Conservation (phyloP, 2,888 invertebrate species). For the Charanyca ferruginea region DNA sequence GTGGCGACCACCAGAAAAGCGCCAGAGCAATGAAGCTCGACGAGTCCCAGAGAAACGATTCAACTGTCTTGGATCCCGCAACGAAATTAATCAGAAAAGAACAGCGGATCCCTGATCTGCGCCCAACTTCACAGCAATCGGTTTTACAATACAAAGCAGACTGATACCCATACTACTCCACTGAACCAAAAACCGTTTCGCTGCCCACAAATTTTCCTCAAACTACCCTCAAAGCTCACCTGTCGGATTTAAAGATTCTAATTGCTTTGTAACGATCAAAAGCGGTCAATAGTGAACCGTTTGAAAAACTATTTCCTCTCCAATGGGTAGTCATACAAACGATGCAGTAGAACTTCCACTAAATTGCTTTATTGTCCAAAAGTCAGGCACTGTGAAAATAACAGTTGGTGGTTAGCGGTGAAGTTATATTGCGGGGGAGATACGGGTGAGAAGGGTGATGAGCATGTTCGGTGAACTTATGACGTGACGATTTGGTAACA, state of each 20-base stretch:
- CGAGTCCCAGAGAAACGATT: no score
- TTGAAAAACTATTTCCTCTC: slow-evolving; percentile 58
- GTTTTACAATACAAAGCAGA: background rate
- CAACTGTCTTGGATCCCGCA: no score
- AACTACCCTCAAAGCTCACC: slow-evolving; percentile 39
- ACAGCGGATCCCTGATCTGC: background rate
- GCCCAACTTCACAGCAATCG: background rate
- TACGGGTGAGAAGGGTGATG: background rate
- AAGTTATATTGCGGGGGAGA: slow-evolving; percentile 39
- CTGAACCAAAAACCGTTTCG: slow-evolving; percentile 20
- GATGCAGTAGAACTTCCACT: slow-evolving; percentile 64
- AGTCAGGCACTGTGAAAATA: slow-evolving; percentile 80
- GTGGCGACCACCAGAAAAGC: no score
- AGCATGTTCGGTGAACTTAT: slow-evolving; percentile 8
- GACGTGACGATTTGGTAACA: background rate
- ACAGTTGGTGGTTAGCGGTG: slow-evolving; percentile 72
- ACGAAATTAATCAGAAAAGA: no score
- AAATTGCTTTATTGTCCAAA: slow-evolving; percentile 80
- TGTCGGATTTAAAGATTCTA: slow-evolving; percentile 56
- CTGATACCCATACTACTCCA: background rate
- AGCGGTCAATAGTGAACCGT: slow-evolving; percentile 28
- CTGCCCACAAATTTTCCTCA: slow-evolving; percentile 10
- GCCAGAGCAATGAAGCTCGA: no score
- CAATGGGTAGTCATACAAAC: slow-evolving; percentile 65
- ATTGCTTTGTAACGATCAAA: slow-evolving; percentile 48